Percentiles rank a stretch among this genome's conserved stretches.
phyloP scores from a whole-genome alignment of 2,888 invertebrate genomes.

The Caenorhabditis virilis region DNA sequence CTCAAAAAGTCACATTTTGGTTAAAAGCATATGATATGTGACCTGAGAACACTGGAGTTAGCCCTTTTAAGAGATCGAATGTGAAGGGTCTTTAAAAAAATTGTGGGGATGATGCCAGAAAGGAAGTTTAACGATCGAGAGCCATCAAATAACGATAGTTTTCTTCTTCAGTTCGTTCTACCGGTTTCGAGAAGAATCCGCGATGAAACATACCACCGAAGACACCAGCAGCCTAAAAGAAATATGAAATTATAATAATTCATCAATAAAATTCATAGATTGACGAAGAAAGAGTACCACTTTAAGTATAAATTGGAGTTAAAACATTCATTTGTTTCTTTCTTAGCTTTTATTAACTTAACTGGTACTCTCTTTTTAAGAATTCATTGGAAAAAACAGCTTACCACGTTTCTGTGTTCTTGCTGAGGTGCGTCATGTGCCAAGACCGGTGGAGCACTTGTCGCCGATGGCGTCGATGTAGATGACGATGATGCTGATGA shows the following conservation, averaged over 20 bases:
- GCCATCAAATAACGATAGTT: conserved; percentile 66
- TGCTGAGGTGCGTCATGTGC: conserved; percentile 13
- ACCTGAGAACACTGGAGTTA: too few species aligned
- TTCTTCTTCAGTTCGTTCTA: conserved; percentile 58
- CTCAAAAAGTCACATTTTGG: too few species aligned
- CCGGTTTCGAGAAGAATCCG: conserved; percentile 65
- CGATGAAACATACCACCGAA: conserved; percentile 58
- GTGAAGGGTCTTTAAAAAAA: background rate
- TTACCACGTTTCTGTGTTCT: conserved; percentile 7
- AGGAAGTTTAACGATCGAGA: conserved; percentile 53
- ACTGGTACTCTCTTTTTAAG: too few species aligned
- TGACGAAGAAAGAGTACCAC: conserved; percentile 2
- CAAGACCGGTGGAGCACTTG: conserved; percentile 23
- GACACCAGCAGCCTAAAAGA: too few species aligned
- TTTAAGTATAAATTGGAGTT: too few species aligned
- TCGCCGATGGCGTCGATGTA: conserved; percentile 23
- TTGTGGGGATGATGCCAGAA: background rate
- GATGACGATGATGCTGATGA: conserved; percentile 25
- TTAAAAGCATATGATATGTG: too few species aligned
- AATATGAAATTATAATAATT: conserved; percentile 40
- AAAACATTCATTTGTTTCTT: too few species aligned
- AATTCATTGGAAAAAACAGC: too few species aligned
- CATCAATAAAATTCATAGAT: background rate
- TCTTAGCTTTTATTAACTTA: too few species aligned
- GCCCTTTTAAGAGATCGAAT: background rate